phyloP scores from a whole-genome alignment of 2,113 vertebrate genomes.

The Halichoerus grypus region DNA sequence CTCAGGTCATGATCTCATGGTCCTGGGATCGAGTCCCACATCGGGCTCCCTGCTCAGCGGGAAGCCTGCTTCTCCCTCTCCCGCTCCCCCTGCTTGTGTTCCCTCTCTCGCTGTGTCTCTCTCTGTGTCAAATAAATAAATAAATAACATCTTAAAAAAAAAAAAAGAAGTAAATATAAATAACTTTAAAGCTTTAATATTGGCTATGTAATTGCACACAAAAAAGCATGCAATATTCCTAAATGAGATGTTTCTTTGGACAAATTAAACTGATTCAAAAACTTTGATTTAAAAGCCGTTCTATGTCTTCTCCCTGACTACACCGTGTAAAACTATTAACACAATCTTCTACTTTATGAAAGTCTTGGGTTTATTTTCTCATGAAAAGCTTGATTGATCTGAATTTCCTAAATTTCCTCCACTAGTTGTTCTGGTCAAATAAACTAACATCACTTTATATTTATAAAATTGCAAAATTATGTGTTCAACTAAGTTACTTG shows the following conservation, averaged over 20 bases:
- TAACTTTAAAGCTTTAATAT: slow-evolving; percentile 37
- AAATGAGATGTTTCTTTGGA: neutral
- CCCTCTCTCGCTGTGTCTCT: too few relatives aligned
- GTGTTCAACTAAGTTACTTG: slow-evolving; percentile 20
- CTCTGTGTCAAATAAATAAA: too few relatives aligned
- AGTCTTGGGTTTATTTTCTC: slow-evolving; percentile 5
- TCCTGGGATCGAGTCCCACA: too few relatives aligned
- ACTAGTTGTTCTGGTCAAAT: slow-evolving; percentile 24
- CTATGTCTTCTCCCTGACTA: neutral
- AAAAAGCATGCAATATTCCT: neutral
- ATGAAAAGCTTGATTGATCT: slow-evolving; percentile 27
- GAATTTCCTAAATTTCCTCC: slow-evolving; percentile 22
- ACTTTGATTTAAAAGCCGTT: slow-evolving; percentile 18
- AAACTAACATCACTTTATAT: neutral
- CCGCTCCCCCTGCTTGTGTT: too few relatives aligned
- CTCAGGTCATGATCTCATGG: too few relatives aligned
- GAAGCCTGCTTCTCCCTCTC: too few relatives aligned
- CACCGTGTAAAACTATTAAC: neutral
- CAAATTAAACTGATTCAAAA: slow-evolving; percentile 35
- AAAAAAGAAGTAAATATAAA: neutral
- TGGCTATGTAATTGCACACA: neutral
- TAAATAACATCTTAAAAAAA: too few relatives aligned
- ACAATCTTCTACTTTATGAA: slow-evolving; percentile 2
- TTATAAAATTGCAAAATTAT: slow-evolving; percentile 36
- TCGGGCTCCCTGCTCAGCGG: too few relatives aligned